Evolutionary conservation across 2,113 vertebrate species (phyloP), one percentile per base, ranked within the genome.

Genomic region (Cheilinus undulatus): DNA sequence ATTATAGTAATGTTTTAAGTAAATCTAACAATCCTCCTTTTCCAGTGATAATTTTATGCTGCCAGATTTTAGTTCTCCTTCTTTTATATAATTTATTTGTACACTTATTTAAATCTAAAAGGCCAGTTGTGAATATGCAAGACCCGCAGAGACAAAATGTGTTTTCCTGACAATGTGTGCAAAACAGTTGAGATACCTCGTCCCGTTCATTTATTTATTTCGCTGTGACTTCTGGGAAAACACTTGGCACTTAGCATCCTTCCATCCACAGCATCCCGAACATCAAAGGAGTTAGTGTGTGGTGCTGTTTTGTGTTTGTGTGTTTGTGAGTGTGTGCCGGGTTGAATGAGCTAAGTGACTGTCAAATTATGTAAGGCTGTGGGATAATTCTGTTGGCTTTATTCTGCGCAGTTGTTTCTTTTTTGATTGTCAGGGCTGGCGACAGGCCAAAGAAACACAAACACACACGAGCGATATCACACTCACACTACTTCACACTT

Each of bases 301-400:
- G 43, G 34, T 11, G 3, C 1, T 10, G 34, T 11, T 13, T 36
- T 50, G 26, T 75, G 62, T 50, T 10, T 59, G 60, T 61, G 64
- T 53, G 64, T 56, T 43, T 73, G 63, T 51, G 30, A 69, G 62
- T 62, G 61, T 58, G 50, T 34, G 62, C 59, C 69, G 70, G 60
- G 73, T 62, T 82, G 62, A 74, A 84, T 71, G 76, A 83, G 85
- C 79, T 87, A 81, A 90, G 87, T 87, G 85, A 86, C 84, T 91
- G 73, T 83, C 89, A 88, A 75, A 86, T 91, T 81, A 91, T 79
- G 82, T 88, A 88, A 87, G 69, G 50, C 64, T 87, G 82, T 83
- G 78, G 73, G 80, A 90, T 89, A 87, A 87, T 79, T 82, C 59
- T 80, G 28, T 42, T 69, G 70, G 73, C 69, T 82, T 88, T 84